Conservation (phyloP, 2,888 invertebrate genomes). For the Callosobruchus maculatus region DNA sequence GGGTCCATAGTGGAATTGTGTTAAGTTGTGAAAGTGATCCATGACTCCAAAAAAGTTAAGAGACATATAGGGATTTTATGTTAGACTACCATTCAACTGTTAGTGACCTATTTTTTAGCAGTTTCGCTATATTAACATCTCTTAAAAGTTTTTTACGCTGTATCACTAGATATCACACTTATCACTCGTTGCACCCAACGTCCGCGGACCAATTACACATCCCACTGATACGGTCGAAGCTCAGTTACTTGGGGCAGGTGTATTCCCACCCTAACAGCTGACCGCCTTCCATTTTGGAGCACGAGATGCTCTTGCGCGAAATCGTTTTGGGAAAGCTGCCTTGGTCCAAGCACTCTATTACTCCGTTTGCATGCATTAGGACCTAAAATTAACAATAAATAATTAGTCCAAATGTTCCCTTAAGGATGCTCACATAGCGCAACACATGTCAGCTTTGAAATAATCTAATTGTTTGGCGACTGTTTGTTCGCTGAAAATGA, state of each 20-base stretch:
- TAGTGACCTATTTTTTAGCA: no score
- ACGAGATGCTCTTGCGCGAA: conserved; percentile 87
- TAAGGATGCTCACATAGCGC: no score
- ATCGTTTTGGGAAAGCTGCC: conserved; percentile 90
- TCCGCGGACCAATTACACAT: conserved; percentile 89
- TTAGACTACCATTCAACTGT: no score
- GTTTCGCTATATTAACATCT: no score
- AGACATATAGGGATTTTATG: no score
- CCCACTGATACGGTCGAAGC: conserved; percentile 85
- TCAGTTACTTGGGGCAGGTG: conserved; percentile 79
- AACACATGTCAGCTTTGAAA: no score
- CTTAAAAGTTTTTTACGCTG: background rate
- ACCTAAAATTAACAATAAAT: conserved; percentile 55
- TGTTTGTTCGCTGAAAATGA: no score
- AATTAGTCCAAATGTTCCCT: no score
- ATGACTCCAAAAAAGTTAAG: no score
- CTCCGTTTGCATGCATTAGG: conserved; percentile 63
- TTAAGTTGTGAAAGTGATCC: no score
- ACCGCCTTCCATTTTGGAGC: conserved; percentile 77
- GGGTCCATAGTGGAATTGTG: no score
- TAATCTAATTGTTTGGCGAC: no score
- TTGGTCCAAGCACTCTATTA: conserved; percentile 80
- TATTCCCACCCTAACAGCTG: conserved; percentile 83
- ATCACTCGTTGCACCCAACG: conserved; percentile 57
- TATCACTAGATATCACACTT: background rate